Percentiles rank a stretch among this genome's conserved stretches.
Conservation (phyloP, 2,888 invertebrate species). For the Hymenopus coronatus region DNA sequence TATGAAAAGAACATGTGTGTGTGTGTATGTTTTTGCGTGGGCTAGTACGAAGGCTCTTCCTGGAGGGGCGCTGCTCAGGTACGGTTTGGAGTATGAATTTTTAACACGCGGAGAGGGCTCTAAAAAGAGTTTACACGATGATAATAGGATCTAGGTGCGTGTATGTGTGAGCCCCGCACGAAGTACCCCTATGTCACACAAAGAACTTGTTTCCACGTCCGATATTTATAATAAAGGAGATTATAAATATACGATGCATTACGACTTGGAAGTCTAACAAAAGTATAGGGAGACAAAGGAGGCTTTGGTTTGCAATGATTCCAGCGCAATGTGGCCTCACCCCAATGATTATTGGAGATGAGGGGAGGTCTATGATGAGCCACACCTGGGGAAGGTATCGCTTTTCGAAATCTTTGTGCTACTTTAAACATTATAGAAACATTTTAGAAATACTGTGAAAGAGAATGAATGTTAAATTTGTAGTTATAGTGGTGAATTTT, state of each 20-base stretch:
- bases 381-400: background rate
- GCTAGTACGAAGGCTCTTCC: background rate
- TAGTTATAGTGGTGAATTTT: too few species aligned
- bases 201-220: background rate
- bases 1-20: background rate
- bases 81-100: conserved; percentile 9
- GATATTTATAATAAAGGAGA: conserved; percentile 6
- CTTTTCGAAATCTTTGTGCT: background rate
- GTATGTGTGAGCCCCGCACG: background rate
- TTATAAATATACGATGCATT: conserved; percentile 17
- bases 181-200: background rate
- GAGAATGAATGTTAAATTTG: too few species aligned
- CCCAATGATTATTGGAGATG: background rate
- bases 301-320: background rate
- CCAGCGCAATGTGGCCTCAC: background rate
- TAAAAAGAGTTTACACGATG: conserved; percentile 17
- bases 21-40: background rate
- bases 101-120: conserved; percentile 5
- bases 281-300: background rate
- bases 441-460: too few species aligned
- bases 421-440: too few species aligned
- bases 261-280: background rate
- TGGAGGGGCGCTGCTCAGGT: background rate
- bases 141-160: conserved; percentile 7
- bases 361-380: background rate